These are phyloP conservation scores for zebrafish (Danio rerio) DNA, from an alignment of 2,113 vertebrate genomes.

Conservation along the genomic window DNA sequence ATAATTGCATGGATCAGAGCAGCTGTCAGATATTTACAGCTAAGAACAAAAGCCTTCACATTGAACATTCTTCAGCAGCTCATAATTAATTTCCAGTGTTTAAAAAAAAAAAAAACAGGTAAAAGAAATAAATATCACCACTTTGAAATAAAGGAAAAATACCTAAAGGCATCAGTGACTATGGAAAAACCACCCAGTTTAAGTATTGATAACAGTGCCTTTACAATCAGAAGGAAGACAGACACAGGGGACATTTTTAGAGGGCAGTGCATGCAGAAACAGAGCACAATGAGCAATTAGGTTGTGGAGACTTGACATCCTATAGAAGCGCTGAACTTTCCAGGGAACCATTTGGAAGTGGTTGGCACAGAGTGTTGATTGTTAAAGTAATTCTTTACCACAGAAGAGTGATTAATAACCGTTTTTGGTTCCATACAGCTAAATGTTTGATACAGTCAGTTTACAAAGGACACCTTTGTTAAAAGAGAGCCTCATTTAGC, in stretches of 20 bases:
- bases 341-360: neutral
- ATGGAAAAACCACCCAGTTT: neutral
- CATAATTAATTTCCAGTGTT: neutral
- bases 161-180: neutral
- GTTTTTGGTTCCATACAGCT: neutral
- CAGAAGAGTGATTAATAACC: neutral
- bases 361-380: neutral
- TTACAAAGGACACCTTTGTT: neutral
- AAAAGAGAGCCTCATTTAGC: too few relatives aligned
- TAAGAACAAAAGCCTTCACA: constrained; percentile 13
- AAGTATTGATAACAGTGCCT: neutral
- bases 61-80: neutral
- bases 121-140: neutral
- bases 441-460: neutral
- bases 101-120: neutral
- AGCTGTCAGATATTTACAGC: constrained; percentile 4
- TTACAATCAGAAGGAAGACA: neutral
- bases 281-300: neutral
- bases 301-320: neutral
- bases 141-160: constrained; percentile 3
- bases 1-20: neutral
- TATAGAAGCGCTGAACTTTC: neutral
- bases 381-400: neutral
- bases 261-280: neutral
- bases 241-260: neutral